These are phyloP conservation scores for Mythimna lalbum DNA, from an alignment of 2,888 invertebrate species.

Conservation along the genomic window DNA sequence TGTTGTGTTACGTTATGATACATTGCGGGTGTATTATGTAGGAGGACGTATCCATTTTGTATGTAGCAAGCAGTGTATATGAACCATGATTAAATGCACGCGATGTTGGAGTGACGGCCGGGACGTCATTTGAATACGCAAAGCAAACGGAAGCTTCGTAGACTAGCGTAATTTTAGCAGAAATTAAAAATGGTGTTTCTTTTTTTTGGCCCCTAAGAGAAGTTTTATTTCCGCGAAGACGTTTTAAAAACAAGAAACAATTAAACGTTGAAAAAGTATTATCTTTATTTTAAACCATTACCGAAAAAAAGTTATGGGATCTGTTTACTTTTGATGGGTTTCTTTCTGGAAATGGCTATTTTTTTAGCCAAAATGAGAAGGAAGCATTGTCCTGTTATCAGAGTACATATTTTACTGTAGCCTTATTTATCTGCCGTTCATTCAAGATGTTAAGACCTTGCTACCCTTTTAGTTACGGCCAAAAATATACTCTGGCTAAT, in stretches of 20 bases:
- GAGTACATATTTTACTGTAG: not conserved
- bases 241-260: constrained; percentile 18
- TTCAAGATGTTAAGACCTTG: constrained; percentile 24
- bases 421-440: constrained; percentile 17
- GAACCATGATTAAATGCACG: constrained; percentile 45
- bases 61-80: constrained; percentile 20
- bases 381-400: not conserved
- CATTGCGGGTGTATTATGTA: constrained; percentile 11
- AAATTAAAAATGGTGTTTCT: constrained; percentile 67
- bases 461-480: constrained; percentile 15
- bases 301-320: not conserved
- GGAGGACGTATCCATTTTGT: not conserved
- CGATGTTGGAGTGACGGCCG: constrained; percentile 36
- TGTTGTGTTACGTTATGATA: constrained; percentile 17
- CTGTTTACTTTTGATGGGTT: not conserved
- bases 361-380: not conserved
- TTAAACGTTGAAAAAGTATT: constrained; percentile 10
- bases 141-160: constrained; percentile 69
- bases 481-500: constrained; percentile 32
- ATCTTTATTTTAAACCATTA: constrained; percentile 1
- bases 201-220: constrained; percentile 13
- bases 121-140: constrained; percentile 71
- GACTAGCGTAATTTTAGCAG: constrained; percentile 66
- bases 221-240: not conserved
- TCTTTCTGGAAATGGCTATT: not conserved